Evolutionary conservation across 2,113 vertebrate genomes (phyloP), one percentile per base, ranked within the genome.

Genomic region (Ochotona curzoniae): DNA sequence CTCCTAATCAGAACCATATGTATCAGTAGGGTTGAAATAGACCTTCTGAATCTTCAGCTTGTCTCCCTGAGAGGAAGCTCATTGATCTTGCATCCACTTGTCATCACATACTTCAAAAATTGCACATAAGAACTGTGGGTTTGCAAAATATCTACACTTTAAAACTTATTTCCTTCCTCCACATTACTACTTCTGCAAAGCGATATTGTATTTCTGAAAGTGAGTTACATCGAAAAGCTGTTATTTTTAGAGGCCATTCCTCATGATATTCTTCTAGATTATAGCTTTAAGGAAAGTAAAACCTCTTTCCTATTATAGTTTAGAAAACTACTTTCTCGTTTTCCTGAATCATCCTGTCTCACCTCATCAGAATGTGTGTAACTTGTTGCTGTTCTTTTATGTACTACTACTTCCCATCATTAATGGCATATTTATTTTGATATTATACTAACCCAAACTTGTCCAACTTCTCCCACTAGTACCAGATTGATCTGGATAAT

Each of bases 231-330:
- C 83, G 73, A 84, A 93, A 82, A 87, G 49, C 17, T 81, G 86
- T 94, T 82, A 94, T 96, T 96, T 93, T 87, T 69, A 61, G 85
- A 95, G 32, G 26, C 35, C 49, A 78, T 93, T 18, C 15, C 44
- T 90, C 69, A 87, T 83, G 92, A 20, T 71, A 64, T 83, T 83
- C 67, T 83, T 66, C 35, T 0, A 79, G 67, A 96, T 87, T 74
- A 87, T 1, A 88, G 32, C 25, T 83, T 90, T 49, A 69, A 89
- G 70, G 71, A 28, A 60, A 94, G 71, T 51, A 15, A 76, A 75
- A 87, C 61, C 2, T 61, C 51, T 32, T 79, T n/a, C 69, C 47
- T 75, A 11, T 73, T 81, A 5, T 73, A 63, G 35, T 73, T 94
- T 71, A 76, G n/a, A 17, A 87, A 90, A 87, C 20, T 70, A 47